These are phyloP conservation scores for Enteromius trimaculatus DNA, from an alignment of 2,797 vertebrate species.

Conservation along the genomic window DNA sequence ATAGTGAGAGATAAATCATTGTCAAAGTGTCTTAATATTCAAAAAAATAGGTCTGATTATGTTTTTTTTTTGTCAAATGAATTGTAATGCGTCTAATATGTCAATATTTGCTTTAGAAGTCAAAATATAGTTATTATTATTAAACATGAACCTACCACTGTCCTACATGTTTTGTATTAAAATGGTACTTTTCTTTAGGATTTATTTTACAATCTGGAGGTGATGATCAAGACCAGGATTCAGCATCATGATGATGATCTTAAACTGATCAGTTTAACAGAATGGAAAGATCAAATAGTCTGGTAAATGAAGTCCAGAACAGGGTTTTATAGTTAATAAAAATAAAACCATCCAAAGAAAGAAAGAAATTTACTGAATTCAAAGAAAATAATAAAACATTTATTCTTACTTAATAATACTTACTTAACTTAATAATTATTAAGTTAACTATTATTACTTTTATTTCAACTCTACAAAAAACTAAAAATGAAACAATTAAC, in stretches of 20 bases:
- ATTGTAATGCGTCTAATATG: not conserved
- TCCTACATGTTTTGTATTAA: not conserved
- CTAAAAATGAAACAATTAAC: not conserved
- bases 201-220: conserved; percentile 10
- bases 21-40: not conserved
- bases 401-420: not conserved
- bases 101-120: not conserved
- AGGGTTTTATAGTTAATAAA: not conserved
- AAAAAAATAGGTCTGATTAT: not conserved
- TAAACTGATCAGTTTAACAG: conserved; percentile 15
- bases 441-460: no score
- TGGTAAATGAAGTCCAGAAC: not conserved
- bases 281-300: not conserved
- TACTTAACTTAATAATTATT: no score
- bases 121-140: not conserved
- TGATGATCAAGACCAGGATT: not conserved
- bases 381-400: not conserved
- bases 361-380: not conserved
- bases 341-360: not conserved
- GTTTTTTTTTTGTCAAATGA: not conserved
- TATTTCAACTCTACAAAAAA: not conserved
- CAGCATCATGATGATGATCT: not conserved
- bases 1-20: not conserved
- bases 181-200: not conserved
- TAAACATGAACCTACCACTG: not conserved